Evolutionary conservation across 2,888 invertebrate genomes (phyloP), one percentile per base, ranked within the genome.

Genomic region (Vesta saturnalis): DNA sequence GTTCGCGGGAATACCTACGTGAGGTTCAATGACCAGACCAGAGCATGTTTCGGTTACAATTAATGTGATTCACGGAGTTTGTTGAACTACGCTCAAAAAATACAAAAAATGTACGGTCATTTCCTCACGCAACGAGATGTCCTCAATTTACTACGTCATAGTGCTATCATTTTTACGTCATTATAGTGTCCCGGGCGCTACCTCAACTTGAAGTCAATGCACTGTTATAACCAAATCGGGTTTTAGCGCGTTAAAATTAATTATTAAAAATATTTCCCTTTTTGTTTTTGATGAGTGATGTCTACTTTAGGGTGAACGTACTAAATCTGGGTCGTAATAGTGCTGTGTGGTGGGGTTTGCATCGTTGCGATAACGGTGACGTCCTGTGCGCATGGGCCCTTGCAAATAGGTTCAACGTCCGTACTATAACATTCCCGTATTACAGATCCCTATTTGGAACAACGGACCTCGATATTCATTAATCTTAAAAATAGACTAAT

Each of bases 161-260:
- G 69, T 74, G 77, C 78, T 75, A 77, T 78, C 78, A 77, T 76
- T 75, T 73, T 81, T 81, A 80, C 81, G 81, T 81, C 81, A 82
- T 61, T 64, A 76, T 12, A 60, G 69, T 74, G 75, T 73, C 76
- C 77, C 74, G 67, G 75, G 77, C 72, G 66, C 79, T 78, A 78
- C 78, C 78, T 78, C 77, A 79, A 78, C 77, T 72, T 69, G 75
- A 77, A 77, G 81, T 81, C 80, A 79, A 80, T 72, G 79, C 76
- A 77, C 79, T 62, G 46, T 12, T 22, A 49, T n/a, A 52, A 57
- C 16, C 49, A n/a, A 59, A 12, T 21, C 57, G n/a, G n/a, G 47
- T 3, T 22, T n/a, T 39, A n/a, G 39, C 3, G 39, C n/a, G 30
- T n/a, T n/a, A n/a, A n/a, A 52, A 35, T 54, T 54, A 43, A 21